These are phyloP conservation scores for Eufriesea mexicana DNA, from an alignment of 1,140 invertebrate species.

Conservation along the genomic window DNA sequence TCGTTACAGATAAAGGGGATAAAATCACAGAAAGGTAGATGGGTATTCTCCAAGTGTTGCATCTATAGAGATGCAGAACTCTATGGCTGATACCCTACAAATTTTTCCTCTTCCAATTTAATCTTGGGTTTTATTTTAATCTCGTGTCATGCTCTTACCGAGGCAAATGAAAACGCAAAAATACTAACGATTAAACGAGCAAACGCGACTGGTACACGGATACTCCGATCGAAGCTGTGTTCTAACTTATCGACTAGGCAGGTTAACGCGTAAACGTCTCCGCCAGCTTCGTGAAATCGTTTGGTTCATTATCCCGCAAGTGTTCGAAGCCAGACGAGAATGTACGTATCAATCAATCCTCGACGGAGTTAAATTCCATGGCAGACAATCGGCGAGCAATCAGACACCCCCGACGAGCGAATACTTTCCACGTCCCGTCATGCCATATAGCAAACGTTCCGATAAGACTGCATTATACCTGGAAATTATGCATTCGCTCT, in stretches of 20 bases:
- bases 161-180: neutral
- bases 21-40: neutral
- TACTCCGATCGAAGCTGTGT: fast-evolving
- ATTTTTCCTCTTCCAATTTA: neutral
- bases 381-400: constrained; percentile 23
- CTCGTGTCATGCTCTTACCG: neutral
- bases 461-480: constrained; percentile 48
- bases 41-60: neutral
- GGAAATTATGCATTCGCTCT: constrained; percentile 67
- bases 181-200: neutral
- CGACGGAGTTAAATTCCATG: constrained; percentile 17
- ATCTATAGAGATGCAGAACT: neutral
- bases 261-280: neutral
- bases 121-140: neutral
- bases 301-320: constrained; percentile 6
- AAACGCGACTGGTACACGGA: neutral
- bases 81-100: neutral
- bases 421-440: constrained; percentile 4
- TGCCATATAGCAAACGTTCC: neutral
- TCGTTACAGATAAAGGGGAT: neutral
- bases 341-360: constrained; percentile 40
- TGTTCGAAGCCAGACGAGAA: neutral
- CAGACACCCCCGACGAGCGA: constrained; percentile 20
- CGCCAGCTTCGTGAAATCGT: neutral
- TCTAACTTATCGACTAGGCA: too few species aligned